These are phyloP conservation scores for Bombus confusus DNA, from an alignment of 1,140 invertebrate genomes.

Conservation along the genomic window DNA sequence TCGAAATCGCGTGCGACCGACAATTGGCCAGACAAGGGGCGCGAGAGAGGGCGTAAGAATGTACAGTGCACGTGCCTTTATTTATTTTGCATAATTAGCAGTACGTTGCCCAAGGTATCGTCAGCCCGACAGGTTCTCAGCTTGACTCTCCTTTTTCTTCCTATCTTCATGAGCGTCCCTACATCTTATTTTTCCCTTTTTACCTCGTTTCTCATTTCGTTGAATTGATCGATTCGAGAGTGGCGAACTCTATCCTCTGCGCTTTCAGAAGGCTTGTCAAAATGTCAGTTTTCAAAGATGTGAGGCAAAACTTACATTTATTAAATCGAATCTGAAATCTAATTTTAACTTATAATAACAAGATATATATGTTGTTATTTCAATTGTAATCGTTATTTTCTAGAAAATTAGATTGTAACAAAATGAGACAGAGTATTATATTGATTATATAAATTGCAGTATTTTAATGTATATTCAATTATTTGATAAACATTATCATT, in stretches of 20 bases:
- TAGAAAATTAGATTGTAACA: not conserved
- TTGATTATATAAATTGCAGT: too few relatives aligned
- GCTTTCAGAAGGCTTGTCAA: not conserved
- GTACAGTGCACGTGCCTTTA: slow-evolving; percentile 73
- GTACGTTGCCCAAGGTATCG: slow-evolving; percentile 55
- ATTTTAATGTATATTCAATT: too few relatives aligned
- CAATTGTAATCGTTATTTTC: not conserved
- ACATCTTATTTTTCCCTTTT: not conserved
- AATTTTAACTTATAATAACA: not conserved
- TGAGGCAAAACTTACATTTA: not conserved
- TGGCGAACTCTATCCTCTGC: not conserved
- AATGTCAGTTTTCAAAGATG: not conserved
- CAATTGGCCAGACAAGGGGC: slow-evolving; percentile 28
- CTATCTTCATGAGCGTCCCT: not conserved
- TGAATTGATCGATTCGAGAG: slow-evolving; percentile 2
- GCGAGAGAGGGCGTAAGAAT: slow-evolving; percentile 67
- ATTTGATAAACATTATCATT: too few relatives aligned
- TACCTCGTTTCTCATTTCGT: not conserved
- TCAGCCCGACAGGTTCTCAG: slow-evolving; percentile 53
- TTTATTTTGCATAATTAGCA: slow-evolving; percentile 77
- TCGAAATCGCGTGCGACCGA: slow-evolving; percentile 71
- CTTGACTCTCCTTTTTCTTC: not conserved
- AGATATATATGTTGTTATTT: not conserved
- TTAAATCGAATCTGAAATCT: not conserved
- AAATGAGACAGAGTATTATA: not conserved